Conservation (phyloP, 2,888 invertebrate species). For the Gandaritis pyraliata region DNA sequence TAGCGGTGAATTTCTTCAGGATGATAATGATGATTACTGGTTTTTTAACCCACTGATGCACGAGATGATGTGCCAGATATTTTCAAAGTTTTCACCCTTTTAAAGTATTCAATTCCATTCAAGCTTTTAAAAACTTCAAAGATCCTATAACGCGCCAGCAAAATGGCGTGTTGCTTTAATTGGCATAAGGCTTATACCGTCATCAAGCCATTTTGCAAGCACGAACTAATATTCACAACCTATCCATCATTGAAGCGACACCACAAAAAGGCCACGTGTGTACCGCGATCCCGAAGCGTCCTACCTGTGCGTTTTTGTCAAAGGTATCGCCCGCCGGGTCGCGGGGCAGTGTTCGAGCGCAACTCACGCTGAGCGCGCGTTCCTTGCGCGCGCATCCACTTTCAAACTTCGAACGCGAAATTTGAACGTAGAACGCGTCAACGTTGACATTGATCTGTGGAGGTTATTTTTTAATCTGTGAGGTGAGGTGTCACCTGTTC, state of each 20-base stretch:
- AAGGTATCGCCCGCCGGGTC: conserved; percentile 59
- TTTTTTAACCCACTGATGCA: no score
- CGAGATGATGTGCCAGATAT: no score
- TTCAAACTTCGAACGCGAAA: conserved; percentile 24
- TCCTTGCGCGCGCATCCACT: conserved; percentile 32
- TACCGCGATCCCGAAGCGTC: conserved; percentile 37
- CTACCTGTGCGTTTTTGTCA: conserved; percentile 70
- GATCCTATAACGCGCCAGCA: no score
- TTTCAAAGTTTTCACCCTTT: no score
- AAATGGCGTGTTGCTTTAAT: no score
- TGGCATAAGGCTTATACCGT: neutral
- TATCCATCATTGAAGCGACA: conserved; percentile 22
- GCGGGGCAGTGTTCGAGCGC: conserved; percentile 70
- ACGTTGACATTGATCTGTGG: conserved; percentile 27
- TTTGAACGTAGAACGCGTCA: conserved; percentile 16
- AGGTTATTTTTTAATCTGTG: conserved; percentile 28
- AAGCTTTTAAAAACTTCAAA: no score
- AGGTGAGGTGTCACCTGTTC: conserved; percentile 17
- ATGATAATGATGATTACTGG: no score
- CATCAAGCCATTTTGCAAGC: conserved; percentile 19
- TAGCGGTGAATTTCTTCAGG: no score
- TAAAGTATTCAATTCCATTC: no score
- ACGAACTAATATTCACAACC: conserved; percentile 1
- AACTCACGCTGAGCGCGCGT: conserved; percentile 67
- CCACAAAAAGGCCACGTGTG: conserved; percentile 41